These are phyloP conservation scores for Himantopus leucocephalus DNA, from an alignment of 2,113 vertebrate genomes.

Conservation along the genomic window DNA sequence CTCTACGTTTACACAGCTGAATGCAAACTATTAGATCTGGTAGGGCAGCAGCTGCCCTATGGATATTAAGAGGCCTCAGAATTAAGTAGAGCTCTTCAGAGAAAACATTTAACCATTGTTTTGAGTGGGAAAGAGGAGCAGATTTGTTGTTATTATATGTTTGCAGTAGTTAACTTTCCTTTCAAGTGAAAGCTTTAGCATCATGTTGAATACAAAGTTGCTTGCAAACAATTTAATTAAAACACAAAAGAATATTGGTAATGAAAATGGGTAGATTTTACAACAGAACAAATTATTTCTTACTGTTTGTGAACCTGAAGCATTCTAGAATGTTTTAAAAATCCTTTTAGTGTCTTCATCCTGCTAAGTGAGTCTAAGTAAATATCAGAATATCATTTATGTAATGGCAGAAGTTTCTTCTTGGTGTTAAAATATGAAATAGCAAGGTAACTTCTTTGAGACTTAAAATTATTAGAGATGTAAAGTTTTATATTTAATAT, in stretches of 20 bases:
- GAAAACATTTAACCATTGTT: background rate
- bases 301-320: background rate
- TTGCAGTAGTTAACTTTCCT: background rate
- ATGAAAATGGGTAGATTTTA: background rate
- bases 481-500: background rate
- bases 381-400: background rate
- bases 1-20: conserved; percentile 40
- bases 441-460: background rate
- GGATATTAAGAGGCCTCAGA: background rate
- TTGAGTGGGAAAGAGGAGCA: background rate
- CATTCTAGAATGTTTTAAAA: background rate
- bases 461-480: background rate
- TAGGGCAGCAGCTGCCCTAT: background rate
- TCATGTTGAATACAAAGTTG: background rate
- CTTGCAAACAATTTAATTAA: background rate
- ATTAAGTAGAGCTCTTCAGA: background rate
- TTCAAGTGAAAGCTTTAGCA: background rate
- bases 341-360: background rate
- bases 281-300: background rate
- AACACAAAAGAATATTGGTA: background rate
- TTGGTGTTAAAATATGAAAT: background rate
- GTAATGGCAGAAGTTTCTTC: background rate
- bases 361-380: background rate
- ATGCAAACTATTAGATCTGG: background rate
- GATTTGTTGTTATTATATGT: background rate